These are phyloP conservation scores for Ceratitis capitata DNA, from an alignment of 1,140 invertebrate genomes.

Conservation along the genomic window DNA sequence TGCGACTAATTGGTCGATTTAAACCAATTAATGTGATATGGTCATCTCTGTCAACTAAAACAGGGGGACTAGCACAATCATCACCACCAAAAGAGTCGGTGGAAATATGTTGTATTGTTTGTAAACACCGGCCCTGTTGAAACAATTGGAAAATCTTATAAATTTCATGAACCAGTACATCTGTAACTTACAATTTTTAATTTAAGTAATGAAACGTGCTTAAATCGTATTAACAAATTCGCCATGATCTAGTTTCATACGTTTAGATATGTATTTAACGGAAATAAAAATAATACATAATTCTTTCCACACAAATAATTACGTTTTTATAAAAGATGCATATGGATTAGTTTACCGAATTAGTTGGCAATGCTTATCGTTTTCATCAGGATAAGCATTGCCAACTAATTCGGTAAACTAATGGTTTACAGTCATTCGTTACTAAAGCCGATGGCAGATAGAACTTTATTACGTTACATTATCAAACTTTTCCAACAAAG, in stretches of 20 bases:
- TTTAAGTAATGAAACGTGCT: background rate
- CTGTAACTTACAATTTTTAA: background rate
- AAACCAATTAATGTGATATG: conserved; percentile 82
- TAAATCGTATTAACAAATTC: background rate
- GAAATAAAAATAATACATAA: too few relatives aligned
- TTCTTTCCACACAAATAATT: too few relatives aligned
- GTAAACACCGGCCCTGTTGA: background rate
- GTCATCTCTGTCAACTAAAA: conserved; percentile 66
- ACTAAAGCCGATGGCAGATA: too few relatives aligned
- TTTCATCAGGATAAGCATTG: too few relatives aligned
- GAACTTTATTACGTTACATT: too few relatives aligned
- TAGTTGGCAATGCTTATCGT: too few relatives aligned
- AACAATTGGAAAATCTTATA: background rate
- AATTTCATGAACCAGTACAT: background rate
- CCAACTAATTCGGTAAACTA: too few relatives aligned
- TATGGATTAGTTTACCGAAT: too few relatives aligned
- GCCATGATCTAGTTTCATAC: background rate
- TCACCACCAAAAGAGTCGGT: background rate
- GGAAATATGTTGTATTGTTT: background rate
- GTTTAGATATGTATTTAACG: too few relatives aligned
- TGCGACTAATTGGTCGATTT: conserved; percentile 82
- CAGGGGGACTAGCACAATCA: background rate
- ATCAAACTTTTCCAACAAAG: too few relatives aligned
- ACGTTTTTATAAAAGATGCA: too few relatives aligned
- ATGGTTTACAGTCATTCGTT: too few relatives aligned